Conservation (phyloP, 2,797 vertebrate genomes). For the Malacoctenus gilli region DNA sequence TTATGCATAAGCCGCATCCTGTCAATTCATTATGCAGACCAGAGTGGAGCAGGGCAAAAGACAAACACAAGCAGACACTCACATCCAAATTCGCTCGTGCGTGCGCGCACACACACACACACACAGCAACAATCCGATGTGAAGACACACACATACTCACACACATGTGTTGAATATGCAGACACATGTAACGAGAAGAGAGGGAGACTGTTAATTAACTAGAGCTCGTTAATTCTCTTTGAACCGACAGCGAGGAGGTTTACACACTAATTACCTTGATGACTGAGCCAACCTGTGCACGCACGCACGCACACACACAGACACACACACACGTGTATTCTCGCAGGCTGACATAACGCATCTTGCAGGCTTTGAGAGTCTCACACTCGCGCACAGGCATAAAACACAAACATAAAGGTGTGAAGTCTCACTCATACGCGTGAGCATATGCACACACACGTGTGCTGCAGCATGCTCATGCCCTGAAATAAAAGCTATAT, state of each 20-base stretch:
- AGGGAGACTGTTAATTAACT: conserved; percentile 83
- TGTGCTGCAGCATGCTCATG: conserved; percentile 18
- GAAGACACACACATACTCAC: conserved; percentile 70
- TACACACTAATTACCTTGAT: conserved; percentile 83
- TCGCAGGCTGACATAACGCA: conserved; percentile 67
- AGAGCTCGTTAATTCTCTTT: conserved; percentile 84
- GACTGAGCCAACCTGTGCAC: conserved; percentile 73
- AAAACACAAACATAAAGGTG: conserved; percentile 64
- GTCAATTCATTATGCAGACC: conserved; percentile 68
- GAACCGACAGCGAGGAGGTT: conserved; percentile 81
- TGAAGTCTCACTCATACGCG: conserved; percentile 53
- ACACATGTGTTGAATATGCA: conserved; percentile 77
- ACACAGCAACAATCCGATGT: conserved; percentile 37
- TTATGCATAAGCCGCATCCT: conserved; percentile 68
- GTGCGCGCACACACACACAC: conserved; percentile 26
- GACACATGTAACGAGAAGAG: conserved; percentile 79
- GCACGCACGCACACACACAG: conserved; percentile 45
- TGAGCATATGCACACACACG: conserved; percentile 39
- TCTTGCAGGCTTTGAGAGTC: conserved; percentile 58
- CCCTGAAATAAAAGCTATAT: conserved; percentile 65
- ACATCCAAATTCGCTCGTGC: conserved; percentile 26
- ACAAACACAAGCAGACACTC: conserved; percentile 54
- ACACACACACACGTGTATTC: conserved; percentile 22
- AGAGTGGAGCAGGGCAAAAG: conserved; percentile 35
- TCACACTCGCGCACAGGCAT: conserved; percentile 47